These are phyloP conservation scores for Dysmachus trigonus DNA, from an alignment of 2,888 invertebrate species.

Conservation along the genomic window DNA sequence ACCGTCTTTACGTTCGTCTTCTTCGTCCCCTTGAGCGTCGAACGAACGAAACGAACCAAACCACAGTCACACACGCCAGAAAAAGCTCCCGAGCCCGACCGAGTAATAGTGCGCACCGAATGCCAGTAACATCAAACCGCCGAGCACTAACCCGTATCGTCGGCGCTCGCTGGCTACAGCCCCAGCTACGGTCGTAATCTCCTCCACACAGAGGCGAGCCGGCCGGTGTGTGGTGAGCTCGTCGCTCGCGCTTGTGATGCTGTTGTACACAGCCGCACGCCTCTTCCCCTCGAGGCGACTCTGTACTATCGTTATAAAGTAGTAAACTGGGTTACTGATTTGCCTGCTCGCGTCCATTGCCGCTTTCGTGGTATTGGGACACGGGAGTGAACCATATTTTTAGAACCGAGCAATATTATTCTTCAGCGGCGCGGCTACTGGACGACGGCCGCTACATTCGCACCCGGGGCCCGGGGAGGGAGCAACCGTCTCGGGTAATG, in stretches of 20 bases:
- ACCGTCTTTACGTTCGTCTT: slow-evolving; percentile 36
- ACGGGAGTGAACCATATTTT: slow-evolving; percentile 34
- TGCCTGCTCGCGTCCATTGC: background rate
- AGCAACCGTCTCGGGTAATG: slow-evolving; percentile 2
- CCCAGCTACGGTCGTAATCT: slow-evolving; percentile 40
- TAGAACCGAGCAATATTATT: background rate
- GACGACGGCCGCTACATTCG: background rate
- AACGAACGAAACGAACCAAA: too few relatives aligned
- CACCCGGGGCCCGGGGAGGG: background rate
- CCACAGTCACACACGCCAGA: slow-evolving; percentile 19
- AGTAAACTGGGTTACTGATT: slow-evolving; percentile 42
- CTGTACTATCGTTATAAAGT: slow-evolving; percentile 32
- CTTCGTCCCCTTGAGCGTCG: background rate
- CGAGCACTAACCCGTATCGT: slow-evolving; percentile 34
- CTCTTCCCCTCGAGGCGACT: slow-evolving; percentile 15
- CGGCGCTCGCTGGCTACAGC: slow-evolving; percentile 24
- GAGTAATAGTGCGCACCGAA: slow-evolving; percentile 4
- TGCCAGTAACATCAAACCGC: slow-evolving; percentile 25
- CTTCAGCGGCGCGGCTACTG: background rate
- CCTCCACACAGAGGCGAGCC: background rate
- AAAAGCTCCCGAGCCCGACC: slow-evolving; percentile 24
- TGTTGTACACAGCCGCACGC: background rate
- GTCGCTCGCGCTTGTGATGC: background rate
- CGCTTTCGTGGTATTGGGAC: background rate
- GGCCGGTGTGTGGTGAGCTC: background rate